Base-by-base conservation (phyloP, 2,113 vertebrate genomes). In the Brachypteracias leptosomus region DNA sequence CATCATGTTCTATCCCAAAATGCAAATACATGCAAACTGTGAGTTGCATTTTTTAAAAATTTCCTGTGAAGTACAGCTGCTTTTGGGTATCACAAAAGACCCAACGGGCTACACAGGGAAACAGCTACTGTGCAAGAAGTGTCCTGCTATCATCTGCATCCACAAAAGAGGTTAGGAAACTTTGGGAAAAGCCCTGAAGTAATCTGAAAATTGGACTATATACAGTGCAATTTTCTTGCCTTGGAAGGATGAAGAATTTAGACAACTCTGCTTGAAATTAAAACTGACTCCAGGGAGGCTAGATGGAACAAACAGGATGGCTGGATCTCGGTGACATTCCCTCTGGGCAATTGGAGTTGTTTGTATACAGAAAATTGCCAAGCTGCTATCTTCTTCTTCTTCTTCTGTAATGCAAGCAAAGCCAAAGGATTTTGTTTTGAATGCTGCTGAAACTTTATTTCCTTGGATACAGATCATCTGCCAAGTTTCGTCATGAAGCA, bases 311-410 rank as follows among this genome's bases (percentile, higher is more conserved):
- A 86, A 75, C 47, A 57, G 85, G 80, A 88, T 74, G 65, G 49
- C 84, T 90, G 54, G 40, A 44, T 81, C 90, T 90, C 71, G 15
- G 26, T 95, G 90, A 93, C 89, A 79, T 93, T 88, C 77, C 94
- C 80, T 47, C 87, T 33, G 70, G 90, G 95, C 95, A 88, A 42
- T 20, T 73, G 86, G 70, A 89, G 74, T 82, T 96, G 85, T 82
- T 94, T 94, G 84, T 89, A 59, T 59, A 62, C 55, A 94, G 86
- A 95, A 93, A 91, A 85, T 88, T 95, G 92, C 91, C 93, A 95
- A 70, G n/a, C 81, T 96, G 89, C 88, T 91, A 54, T 88, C 83
- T 49, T 70, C 17, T 90, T 88, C 83, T 49, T 70, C 17, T 90
- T 92, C 77, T 85, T 67, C 36, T 59, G 2, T 70, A 77, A 86